phyloP scores from a whole-genome alignment of 2,888 invertebrate species.

The Busseola fusca region DNA sequence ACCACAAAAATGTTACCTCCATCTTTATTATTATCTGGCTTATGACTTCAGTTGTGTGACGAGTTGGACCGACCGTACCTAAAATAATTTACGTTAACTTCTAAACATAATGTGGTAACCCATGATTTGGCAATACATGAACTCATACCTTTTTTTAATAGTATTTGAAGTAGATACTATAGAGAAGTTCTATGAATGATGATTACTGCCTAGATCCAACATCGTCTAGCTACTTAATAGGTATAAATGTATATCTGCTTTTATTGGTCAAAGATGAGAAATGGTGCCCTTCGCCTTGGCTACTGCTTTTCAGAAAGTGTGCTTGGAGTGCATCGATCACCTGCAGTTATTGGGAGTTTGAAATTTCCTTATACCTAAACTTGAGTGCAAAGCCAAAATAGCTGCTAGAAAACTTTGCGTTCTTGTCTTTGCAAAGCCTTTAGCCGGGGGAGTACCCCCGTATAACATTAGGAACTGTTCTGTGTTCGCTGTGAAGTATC shows the following conservation, averaged over 20 bases:
- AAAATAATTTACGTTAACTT: background rate
- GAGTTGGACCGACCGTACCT: background rate
- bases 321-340: too few relatives aligned
- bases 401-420: too few relatives aligned
- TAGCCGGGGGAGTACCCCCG: too few relatives aligned
- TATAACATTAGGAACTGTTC: too few relatives aligned
- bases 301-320: too few relatives aligned
- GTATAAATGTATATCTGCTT: background rate
- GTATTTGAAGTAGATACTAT: background rate
- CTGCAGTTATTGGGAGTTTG: too few relatives aligned
- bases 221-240: background rate
- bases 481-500: too few relatives aligned
- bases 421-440: too few relatives aligned
- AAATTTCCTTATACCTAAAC: too few relatives aligned
- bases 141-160: background rate
- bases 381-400: too few relatives aligned
- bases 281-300: too few relatives aligned
- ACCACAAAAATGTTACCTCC: conserved; percentile 10
- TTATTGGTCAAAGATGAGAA: background rate
- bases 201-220: background rate
- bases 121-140: background rate
- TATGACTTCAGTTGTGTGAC: background rate
- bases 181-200: background rate
- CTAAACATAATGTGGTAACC: background rate
- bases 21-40: conserved; percentile 9